Conservation (phyloP, 2,888 invertebrate genomes). For the Aquatica leii region DNA sequence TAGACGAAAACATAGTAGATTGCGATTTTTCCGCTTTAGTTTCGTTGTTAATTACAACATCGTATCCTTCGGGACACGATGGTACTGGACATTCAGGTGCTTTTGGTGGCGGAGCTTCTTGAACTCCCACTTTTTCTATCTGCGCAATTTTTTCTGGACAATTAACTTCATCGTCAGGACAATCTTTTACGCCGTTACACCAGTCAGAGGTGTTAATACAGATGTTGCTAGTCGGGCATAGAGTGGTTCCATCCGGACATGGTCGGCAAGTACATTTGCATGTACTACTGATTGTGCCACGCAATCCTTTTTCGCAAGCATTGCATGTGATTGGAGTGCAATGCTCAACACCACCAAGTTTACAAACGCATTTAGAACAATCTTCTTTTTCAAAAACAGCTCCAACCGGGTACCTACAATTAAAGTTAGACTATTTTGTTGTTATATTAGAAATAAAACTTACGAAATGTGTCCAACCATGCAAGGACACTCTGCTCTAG, state of each 20-base stretch:
- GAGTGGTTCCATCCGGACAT: slow-evolving; percentile 70
- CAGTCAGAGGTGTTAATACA: slow-evolving; percentile 75
- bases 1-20: slow-evolving; percentile 61
- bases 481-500: slow-evolving; percentile 80
- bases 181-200: slow-evolving; percentile 85
- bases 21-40: slow-evolving; percentile 48
- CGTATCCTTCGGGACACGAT: slow-evolving; percentile 64
- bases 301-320: slow-evolving; percentile 68
- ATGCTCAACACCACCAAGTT: slow-evolving; percentile 74
- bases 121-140: not conserved
- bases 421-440: not conserved
- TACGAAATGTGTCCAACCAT: slow-evolving; percentile 71
- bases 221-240: slow-evolving; percentile 78
- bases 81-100: slow-evolving; percentile 58
- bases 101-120: slow-evolving; percentile 37
- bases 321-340: slow-evolving; percentile 77
- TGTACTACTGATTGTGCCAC: slow-evolving; percentile 66
- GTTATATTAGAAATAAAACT: slow-evolving; percentile 45
- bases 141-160: slow-evolving; percentile 60
- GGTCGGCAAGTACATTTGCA: slow-evolving; percentile 80
- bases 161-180: slow-evolving; percentile 81
- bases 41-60: slow-evolving; percentile 57
- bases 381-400: slow-evolving; percentile 73
- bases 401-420: slow-evolving; percentile 74
- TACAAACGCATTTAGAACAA: slow-evolving; percentile 83